Evolutionary conservation across 2,797 vertebrate genomes (phyloP).

Genomic region (Microctenopoma lineatum): DNA sequence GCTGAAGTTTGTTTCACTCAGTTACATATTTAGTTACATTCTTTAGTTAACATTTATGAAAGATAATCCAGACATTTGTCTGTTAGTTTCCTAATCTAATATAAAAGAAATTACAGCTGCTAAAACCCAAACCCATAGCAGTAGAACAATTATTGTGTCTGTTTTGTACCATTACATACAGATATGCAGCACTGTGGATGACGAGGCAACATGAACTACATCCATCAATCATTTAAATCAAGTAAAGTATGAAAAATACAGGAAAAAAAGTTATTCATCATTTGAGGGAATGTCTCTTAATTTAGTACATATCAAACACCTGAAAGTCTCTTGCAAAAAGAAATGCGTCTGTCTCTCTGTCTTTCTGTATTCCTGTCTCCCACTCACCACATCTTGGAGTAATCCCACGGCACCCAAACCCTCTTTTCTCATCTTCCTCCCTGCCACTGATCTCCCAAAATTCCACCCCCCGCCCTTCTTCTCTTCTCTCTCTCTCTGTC

Average conservation of each 20-base stretch:
- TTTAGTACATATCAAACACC: slow-evolving; percentile 36
- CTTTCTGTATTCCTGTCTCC: slow-evolving; percentile 68
- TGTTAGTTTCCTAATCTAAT: too few species aligned
- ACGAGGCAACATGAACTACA: background rate
- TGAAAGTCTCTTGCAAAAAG: slow-evolving; percentile 41
- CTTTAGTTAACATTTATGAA: too few species aligned
- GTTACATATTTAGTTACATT: too few species aligned
- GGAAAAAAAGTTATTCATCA: background rate
- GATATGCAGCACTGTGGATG: background rate
- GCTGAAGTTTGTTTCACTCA: too few species aligned
- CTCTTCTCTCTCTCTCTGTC: slow-evolving; percentile 16
- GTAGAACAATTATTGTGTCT: background rate
- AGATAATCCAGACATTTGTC: too few species aligned
- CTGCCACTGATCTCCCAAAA: slow-evolving; percentile 71
- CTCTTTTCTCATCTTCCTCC: slow-evolving; percentile 72
- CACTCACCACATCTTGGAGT: slow-evolving; percentile 69
- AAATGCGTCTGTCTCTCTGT: slow-evolving; percentile 41
- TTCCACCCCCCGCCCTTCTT: slow-evolving; percentile 23
- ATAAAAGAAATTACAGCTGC: too few species aligned
- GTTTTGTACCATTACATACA: background rate
- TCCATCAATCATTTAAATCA: background rate
- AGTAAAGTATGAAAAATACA: background rate
- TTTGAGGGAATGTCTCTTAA: slow-evolving; percentile 25
- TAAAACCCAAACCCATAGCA: too few species aligned
- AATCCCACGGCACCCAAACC: slow-evolving; percentile 71